A percentile compares a stretch with the other conserved stretches of the same genome.
Evolutionary conservation across 2,113 vertebrate species (phyloP).

Genomic region (Neolamprologus tretocephalus): DNA sequence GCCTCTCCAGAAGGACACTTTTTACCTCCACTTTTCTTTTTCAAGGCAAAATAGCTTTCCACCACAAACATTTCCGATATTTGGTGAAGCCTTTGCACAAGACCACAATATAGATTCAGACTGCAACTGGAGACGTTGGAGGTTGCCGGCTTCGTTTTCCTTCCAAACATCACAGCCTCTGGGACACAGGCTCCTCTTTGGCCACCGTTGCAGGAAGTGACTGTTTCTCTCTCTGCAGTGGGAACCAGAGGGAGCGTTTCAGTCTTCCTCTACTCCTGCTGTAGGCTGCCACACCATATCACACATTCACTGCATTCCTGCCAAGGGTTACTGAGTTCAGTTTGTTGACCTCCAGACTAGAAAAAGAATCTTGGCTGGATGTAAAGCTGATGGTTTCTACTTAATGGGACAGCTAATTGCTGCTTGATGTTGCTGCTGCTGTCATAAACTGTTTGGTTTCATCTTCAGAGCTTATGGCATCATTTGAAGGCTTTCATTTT

Average conservation of each 20-base stretch:
- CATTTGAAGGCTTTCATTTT: not conserved
- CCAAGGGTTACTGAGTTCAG: conserved; percentile 5
- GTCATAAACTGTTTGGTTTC: not conserved
- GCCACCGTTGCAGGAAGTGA: conserved; percentile 21
- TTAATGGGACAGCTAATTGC: not conserved
- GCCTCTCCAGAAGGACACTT: not conserved
- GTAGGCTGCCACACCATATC: not conserved
- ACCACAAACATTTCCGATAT: conserved; percentile 22
- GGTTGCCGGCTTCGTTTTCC: conserved; percentile 2
- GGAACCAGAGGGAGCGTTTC: not conserved
- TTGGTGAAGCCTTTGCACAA: not conserved
- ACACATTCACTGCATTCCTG: not conserved
- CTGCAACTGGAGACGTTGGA: not conserved
- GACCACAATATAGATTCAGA: not conserved
- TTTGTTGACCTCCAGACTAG: not conserved
- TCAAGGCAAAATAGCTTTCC: not conserved
- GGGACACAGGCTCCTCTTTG: not conserved
- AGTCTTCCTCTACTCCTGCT: not conserved
- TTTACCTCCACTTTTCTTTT: not conserved
- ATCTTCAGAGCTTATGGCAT: not conserved
- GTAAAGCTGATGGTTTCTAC: not conserved
- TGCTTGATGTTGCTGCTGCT: not conserved
- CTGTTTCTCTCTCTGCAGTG: not conserved
- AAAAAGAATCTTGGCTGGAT: not conserved
- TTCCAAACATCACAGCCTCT: not conserved